Conservation (phyloP, 2,888 invertebrate genomes). For the Pyrrhosoma nymphula region DNA sequence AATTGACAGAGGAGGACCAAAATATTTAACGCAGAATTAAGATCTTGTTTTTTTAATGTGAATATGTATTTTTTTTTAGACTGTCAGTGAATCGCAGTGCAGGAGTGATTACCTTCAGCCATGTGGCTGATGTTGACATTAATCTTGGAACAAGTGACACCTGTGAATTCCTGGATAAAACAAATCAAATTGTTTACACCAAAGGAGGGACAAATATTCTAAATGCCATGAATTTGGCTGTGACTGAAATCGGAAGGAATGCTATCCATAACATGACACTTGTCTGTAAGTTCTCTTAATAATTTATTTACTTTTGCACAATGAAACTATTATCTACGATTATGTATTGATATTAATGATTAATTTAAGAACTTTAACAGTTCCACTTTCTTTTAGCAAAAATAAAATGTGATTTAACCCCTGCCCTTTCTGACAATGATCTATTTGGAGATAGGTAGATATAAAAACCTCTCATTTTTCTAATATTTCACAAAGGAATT, state of each 20-base stretch:
- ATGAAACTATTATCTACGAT: not conserved
- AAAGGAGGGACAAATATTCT: constrained; percentile 69
- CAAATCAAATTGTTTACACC: constrained; percentile 66
- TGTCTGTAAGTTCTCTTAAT: constrained; percentile 68
- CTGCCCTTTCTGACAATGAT: too few relatives aligned
- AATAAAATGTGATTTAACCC: too few relatives aligned
- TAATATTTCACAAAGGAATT: not conserved
- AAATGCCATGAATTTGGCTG: constrained; percentile 66
- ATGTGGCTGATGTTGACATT: constrained; percentile 69
- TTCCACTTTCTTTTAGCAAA: too few relatives aligned
- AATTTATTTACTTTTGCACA: not conserved
- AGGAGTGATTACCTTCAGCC: constrained; percentile 69
- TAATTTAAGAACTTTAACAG: too few relatives aligned
- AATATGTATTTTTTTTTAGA: not conserved
- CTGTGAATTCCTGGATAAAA: constrained; percentile 61
- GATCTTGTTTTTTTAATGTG: too few relatives aligned
- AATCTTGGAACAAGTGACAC: constrained; percentile 63
- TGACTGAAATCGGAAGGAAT: constrained; percentile 39
- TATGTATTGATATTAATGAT: too few relatives aligned
- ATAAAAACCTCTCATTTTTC: too few relatives aligned
- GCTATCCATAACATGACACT: constrained; percentile 68
- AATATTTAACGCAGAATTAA: too few relatives aligned
- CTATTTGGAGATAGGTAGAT: too few relatives aligned
- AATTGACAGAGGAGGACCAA: too few relatives aligned
- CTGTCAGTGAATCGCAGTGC: constrained; percentile 66